Evolutionary conservation across 2,113 vertebrate species (phyloP), one percentile per base, ranked within the genome.

Genomic region (Sorex araneus): DNA sequence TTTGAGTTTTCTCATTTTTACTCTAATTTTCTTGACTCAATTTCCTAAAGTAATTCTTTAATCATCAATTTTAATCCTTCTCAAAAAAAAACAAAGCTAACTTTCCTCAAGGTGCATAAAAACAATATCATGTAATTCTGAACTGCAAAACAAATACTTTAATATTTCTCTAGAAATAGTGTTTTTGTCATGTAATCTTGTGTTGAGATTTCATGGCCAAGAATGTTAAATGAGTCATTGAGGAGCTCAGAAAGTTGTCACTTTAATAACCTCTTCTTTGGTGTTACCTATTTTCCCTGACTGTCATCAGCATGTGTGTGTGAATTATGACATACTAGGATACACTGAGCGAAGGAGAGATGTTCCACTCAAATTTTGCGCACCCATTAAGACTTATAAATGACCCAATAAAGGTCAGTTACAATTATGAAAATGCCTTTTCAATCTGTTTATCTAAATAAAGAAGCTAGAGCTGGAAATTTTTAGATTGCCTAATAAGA

Each of bases 401-500:
- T 74, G 4, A 60, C n/a, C 90, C 67, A 71, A 71, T 27, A 86
- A 88, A 85, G 47, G 66, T 93, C 12, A 70, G 5, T 79, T 82
- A 36, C 63, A 60, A 63, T 69, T 90, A 36, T 93, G 36, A 93
- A 95, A 83, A 50, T 30, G 60, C 21, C 36, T 71, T 92, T 87
- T 70, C 32, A 54, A 27, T 94, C 81, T 92, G 34, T 84, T 89
- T 93, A 84, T 70, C 82, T 10, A 94, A 93, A 87, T 84, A 76
- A 82, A 87, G 74, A 27, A 94, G 21, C 19, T 89, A 64, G n/a
- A 64, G 23, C 43, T 88, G 47, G 47, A 89, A 95, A 87, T 18
- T 92, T 94, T 88, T 84, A 84, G 30, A 63, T 94, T 89, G 86
- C 71, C n/a, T 92, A 90, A 89, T 86, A 75, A 75, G 6, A 95